Base-by-base conservation (phyloP, 2,888 invertebrate genomes). In the Rhagonycha fulva region DNA sequence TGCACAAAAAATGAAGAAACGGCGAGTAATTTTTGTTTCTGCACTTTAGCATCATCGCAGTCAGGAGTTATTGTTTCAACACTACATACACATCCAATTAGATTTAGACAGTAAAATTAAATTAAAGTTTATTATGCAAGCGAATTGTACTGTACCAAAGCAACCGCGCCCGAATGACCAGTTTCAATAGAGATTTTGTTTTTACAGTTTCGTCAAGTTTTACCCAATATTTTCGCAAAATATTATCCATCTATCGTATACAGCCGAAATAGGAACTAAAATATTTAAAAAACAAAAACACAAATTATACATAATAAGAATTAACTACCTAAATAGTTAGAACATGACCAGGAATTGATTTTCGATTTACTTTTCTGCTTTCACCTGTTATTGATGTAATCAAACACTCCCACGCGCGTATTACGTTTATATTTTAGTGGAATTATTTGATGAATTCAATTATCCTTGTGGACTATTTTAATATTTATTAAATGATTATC, bases 271-370 rank as follows among this genome's bases (percentile, higher is more conserved):
- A n/a, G 12, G n/a, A 47, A 47, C 47, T n/a, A n/a, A 47, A 19
- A n/a, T n/a, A 7, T n/a, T 47, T 7, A 7, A 47, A 47, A n/a
- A 47, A 47, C n/a, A 47, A 47, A 47, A 47, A 47, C n/a, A 47
- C n/a, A 47, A 47, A 47, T 47, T 47, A 47, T 47, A 47, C n/a
- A 47, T n/a, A 47, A 47, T 47, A 47, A n/a, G n/a, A 47, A 47
- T 47, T 47, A 47, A 47, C 47, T n/a, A 26, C 24, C 26, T 66
- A 69, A 68, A 77, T 74, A 71, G 75, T 66, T 77, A 71, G 75
- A 68, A 77, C 79, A 77, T 79, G 77, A 76, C 76, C 80, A 76
- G 78, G 76, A 77, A 80, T 80, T 79, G 80, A 80, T 80, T 80
- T 80, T 78, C 79, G 76, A 80, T 80, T 75, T 76, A 74, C 77